Evolutionary conservation across 2,888 invertebrate species (phyloP).

Genomic region (Nomada ruficornis): DNA sequence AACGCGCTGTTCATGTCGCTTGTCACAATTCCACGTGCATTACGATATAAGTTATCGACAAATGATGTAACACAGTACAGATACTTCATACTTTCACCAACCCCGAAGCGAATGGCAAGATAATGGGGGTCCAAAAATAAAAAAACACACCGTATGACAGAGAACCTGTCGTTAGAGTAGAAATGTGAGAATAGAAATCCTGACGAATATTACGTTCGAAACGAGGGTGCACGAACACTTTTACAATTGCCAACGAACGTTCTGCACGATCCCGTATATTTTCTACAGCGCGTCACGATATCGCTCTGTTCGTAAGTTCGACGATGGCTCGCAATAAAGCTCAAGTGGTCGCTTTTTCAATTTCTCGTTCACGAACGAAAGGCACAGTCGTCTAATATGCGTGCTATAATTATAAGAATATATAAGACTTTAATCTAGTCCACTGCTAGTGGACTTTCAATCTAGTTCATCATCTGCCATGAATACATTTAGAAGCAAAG

Average conservation of each 20-base stretch:
- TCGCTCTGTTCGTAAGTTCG: slow-evolving; percentile 21
- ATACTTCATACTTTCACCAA: background rate
- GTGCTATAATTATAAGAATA: slow-evolving; percentile 27
- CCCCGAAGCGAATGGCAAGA: background rate
- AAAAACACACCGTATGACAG: background rate
- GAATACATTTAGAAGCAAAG: too few relatives aligned
- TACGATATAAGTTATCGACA: too few relatives aligned
- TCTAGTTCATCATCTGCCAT: background rate
- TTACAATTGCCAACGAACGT: slow-evolving; percentile 39
- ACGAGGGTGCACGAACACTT: slow-evolving; percentile 33
- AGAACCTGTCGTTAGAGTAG: background rate
- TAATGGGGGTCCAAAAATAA: slow-evolving; percentile 25
- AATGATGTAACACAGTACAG: too few relatives aligned
- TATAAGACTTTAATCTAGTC: background rate
- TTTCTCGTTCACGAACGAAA: slow-evolving; percentile 36
- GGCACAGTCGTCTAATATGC: slow-evolving; percentile 31
- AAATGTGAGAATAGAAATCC: slow-evolving; percentile 15
- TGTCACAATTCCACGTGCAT: too few relatives aligned
- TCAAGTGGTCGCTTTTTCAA: slow-evolving; percentile 41
- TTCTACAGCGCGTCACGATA: slow-evolving; percentile 10
- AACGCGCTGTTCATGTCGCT: background rate
- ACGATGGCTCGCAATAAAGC: slow-evolving; percentile 24
- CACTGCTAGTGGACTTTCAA: background rate
- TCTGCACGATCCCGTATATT: slow-evolving; percentile 2
- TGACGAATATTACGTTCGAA: slow-evolving; percentile 9